Percentiles rank a stretch among this genome's conserved stretches.
Conservation (phyloP, 2,113 vertebrate species). For the Formicarius rufipectus region DNA sequence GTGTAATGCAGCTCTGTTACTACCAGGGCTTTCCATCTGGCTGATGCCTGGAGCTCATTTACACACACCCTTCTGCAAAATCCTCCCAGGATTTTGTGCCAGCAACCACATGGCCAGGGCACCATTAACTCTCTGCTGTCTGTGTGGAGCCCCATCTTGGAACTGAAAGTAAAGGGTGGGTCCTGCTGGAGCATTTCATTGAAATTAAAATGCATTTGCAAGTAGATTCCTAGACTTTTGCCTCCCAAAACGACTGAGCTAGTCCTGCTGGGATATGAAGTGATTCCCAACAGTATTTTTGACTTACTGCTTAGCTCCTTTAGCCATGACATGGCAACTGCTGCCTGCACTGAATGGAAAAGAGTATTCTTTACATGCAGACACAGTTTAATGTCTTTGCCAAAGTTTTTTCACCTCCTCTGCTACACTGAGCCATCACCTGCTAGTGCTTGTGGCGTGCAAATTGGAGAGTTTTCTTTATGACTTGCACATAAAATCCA, state of each 20-base stretch:
- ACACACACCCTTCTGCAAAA: background rate
- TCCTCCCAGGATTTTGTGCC: background rate
- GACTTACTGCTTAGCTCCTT: constrained; percentile 8
- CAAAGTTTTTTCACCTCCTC: constrained; percentile 50
- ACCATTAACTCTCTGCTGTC: background rate
- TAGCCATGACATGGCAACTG: background rate
- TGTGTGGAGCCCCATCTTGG: background rate
- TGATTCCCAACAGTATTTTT: constrained; percentile 9
- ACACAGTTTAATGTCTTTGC: constrained; percentile 27
- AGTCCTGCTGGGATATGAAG: background rate
- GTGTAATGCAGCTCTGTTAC: background rate
- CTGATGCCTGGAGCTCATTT: background rate
- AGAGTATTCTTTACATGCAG: constrained; percentile 13
- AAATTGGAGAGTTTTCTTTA: constrained; percentile 63
- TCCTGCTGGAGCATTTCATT: background rate
- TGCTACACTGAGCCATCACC: constrained; percentile 51
- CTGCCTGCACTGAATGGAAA: constrained; percentile 9
- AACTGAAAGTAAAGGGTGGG: background rate
- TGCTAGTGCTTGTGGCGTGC: constrained; percentile 48
- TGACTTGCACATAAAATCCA: constrained; percentile 71
- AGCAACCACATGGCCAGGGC: background rate
- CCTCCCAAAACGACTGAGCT: background rate
- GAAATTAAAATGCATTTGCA: background rate
- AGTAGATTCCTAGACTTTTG: background rate
- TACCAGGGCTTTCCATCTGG: background rate